Evolutionary conservation across 1,140 invertebrate species (phyloP).

Genomic region (Cotesia typhae): DNA sequence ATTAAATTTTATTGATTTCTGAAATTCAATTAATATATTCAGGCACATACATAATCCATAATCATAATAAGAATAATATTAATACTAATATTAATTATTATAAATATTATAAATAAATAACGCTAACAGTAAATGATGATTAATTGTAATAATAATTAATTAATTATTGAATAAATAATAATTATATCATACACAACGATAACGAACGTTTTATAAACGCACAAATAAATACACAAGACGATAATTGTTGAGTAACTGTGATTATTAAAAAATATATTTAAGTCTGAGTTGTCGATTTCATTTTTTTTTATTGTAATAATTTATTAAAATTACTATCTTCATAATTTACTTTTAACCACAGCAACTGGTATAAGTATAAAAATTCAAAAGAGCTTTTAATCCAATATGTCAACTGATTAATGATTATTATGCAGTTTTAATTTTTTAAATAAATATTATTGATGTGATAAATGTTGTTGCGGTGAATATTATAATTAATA

Average conservation of each 20-base stretch:
- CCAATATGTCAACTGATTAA: background rate
- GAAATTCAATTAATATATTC: no score
- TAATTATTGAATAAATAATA: slow-evolving; percentile 13
- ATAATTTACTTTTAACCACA: background rate
- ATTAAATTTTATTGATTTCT: no score
- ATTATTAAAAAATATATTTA: slow-evolving; percentile 17
- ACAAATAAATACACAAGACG: slow-evolving; percentile 1
- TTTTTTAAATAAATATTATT: slow-evolving; percentile 18
- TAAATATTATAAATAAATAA: slow-evolving; percentile 13
- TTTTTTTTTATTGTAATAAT: background rate
- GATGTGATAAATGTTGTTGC: slow-evolving; percentile 32
- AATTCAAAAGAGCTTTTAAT: no score
- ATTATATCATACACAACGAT: slow-evolving; percentile 3
- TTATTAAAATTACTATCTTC: background rate
- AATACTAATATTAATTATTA: slow-evolving; percentile 5
- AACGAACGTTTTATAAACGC: slow-evolving; percentile 5
- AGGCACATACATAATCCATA: background rate
- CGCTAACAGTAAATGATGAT: no score
- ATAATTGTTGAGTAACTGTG: slow-evolving; percentile 15
- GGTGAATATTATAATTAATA: no score
- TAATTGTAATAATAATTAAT: slow-evolving; percentile 6
- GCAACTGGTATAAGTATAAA: no score
- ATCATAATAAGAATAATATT: no score
- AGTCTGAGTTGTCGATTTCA: slow-evolving; percentile 14
- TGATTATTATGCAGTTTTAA: background rate